These are phyloP conservation scores for Pyrrhia umbra DNA, from an alignment of 2,888 invertebrate species.

Conservation along the genomic window DNA sequence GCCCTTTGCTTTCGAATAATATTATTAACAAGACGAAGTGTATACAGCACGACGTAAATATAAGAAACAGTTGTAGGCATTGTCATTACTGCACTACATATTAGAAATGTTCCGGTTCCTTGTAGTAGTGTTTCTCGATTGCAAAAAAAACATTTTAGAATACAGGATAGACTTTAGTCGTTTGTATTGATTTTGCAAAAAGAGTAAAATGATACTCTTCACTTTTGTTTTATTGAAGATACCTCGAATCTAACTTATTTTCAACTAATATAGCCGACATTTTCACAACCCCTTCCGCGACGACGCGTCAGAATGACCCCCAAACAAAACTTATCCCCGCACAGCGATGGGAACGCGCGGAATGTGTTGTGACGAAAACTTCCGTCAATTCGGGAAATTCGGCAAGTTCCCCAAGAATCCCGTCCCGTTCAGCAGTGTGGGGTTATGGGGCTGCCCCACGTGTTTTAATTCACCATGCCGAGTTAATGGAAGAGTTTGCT, in stretches of 20 bases:
- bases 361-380: constrained; percentile 50
- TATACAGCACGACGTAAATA: not conserved
- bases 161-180: too few relatives aligned
- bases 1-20: constrained; percentile 54
- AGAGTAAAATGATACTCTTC: not conserved
- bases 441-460: constrained; percentile 27
- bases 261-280: not conserved
- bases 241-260: not conserved
- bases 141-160: too few relatives aligned
- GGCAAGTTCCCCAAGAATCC: constrained; percentile 17
- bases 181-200: too few relatives aligned
- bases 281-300: not conserved
- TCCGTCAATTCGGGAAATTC: constrained; percentile 35
- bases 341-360: constrained; percentile 4
- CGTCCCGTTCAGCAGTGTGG: not conserved
- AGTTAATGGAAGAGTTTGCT: constrained; percentile 52
- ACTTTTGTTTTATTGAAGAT: too few relatives aligned
- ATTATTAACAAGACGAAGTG: constrained; percentile 39
- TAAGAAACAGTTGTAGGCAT: too few relatives aligned
- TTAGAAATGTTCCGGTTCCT: too few relatives aligned
- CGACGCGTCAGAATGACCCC: not conserved
- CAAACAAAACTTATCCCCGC: not conserved
- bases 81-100: too few relatives aligned
- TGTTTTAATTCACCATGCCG: constrained; percentile 50
- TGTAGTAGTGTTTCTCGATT: too few relatives aligned